phyloP scores from a whole-genome alignment of 2,888 invertebrate species.

The Clitarchus hookeri region DNA sequence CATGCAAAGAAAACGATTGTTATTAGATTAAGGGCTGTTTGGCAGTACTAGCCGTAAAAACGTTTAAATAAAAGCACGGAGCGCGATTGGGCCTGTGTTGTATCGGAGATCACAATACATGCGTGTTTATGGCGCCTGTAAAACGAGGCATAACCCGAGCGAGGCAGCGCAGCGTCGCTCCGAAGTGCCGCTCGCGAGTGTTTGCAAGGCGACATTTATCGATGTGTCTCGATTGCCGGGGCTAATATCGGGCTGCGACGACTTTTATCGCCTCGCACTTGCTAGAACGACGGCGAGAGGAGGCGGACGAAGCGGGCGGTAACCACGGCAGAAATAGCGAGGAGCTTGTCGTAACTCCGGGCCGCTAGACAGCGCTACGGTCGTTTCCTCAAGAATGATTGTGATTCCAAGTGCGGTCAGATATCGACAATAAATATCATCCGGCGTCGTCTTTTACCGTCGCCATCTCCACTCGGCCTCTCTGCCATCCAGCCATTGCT shows the following conservation, averaged over 20 bases:
- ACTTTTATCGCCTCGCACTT: not conserved
- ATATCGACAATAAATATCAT: constrained; percentile 2
- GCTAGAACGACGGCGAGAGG: not conserved
- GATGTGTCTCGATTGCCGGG: not conserved
- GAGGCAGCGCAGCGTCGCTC: too few species aligned
- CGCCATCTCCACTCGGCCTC: not conserved
- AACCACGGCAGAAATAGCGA: not conserved
- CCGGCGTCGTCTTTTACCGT: not conserved
- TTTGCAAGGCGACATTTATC: too few species aligned
- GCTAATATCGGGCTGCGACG: not conserved
- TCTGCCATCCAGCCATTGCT: too few species aligned
- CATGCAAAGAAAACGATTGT: too few species aligned
- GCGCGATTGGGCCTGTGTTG: too few species aligned
- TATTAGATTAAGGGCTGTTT: too few species aligned
- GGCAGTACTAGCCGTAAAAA: too few species aligned
- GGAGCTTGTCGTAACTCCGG: not conserved
- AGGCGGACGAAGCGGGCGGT: constrained; percentile 27
- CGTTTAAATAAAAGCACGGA: too few species aligned
- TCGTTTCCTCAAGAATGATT: not conserved
- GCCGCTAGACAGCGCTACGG: not conserved
- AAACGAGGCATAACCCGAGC: too few species aligned
- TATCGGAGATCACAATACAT: too few species aligned
- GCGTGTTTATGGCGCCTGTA: too few species aligned
- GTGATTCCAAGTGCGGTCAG: not conserved
- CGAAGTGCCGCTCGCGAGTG: too few species aligned